These are phyloP conservation scores for Rugalucina vietnamica DNA, from an alignment of 2,888 invertebrate species.

Conservation along the genomic window DNA sequence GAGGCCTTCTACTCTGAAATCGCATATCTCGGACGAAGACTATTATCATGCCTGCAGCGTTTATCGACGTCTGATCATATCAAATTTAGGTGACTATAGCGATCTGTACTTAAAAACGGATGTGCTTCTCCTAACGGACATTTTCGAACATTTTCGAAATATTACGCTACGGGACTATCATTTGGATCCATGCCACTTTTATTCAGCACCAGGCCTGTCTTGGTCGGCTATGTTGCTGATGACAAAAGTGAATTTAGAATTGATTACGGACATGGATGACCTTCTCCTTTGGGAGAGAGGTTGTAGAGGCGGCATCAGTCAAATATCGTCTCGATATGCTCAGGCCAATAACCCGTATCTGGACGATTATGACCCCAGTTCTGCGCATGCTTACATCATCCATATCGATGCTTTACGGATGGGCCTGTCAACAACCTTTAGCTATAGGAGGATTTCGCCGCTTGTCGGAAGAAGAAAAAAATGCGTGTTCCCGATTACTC, in stretches of 20 bases:
- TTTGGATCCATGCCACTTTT: conserved; percentile 75
- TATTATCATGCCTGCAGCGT: too few species aligned
- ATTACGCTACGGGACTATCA: too few species aligned
- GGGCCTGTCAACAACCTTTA: conserved; percentile 68
- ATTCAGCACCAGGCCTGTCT: conserved; percentile 72
- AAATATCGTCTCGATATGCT: conserved; percentile 65
- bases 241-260: conserved; percentile 68
- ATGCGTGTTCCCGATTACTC: neutral
- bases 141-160: too few species aligned
- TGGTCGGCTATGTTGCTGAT: conserved; percentile 71
- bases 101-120: too few species aligned
- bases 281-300: conserved; percentile 42
- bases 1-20: too few species aligned
- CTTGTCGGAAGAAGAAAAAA: neutral
- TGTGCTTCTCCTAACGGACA: too few species aligned
- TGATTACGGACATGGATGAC: conserved; percentile 71
- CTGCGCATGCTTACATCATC: neutral
- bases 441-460: conserved; percentile 65
- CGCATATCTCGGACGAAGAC: too few species aligned
- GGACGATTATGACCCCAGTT: conserved; percentile 54
- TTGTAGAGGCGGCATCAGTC: conserved; percentile 56
- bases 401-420: neutral
- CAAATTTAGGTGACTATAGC: too few species aligned
- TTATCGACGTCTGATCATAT: too few species aligned
- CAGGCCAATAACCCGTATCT: conserved; percentile 72